Conservation (phyloP, 2,888 invertebrate species). For the Eugnorisma glareosa region DNA sequence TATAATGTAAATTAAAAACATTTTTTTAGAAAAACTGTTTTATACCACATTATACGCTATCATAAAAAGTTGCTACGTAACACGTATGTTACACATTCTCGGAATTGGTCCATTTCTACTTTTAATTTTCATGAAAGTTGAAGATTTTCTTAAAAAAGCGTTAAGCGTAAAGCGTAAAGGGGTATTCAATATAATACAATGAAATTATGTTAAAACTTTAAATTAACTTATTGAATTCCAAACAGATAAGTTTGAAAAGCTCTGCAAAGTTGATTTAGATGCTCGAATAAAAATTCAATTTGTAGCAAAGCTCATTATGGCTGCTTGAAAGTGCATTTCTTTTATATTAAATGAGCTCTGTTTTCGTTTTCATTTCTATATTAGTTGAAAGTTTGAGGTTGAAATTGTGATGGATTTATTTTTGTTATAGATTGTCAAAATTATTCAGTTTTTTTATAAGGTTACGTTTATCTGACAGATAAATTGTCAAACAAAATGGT, state of each 20-base stretch:
- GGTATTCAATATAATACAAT: not conserved
- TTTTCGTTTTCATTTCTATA: constrained; percentile 5
- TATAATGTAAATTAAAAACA: not conserved
- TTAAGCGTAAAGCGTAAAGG: too few species aligned
- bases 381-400: not conserved
- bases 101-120: not conserved
- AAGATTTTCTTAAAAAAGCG: not conserved
- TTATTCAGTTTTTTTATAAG: not conserved
- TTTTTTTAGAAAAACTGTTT: not conserved
- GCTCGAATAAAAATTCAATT: constrained; percentile 50
- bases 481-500: not conserved
- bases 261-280: constrained; percentile 42
- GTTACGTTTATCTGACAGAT: not conserved
- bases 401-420: not conserved
- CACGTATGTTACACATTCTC: not conserved
- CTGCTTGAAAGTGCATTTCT: constrained; percentile 39
- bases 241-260: constrained; percentile 38
- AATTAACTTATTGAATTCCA: constrained; percentile 34
- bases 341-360: constrained; percentile 2
- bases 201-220: constrained; percentile 7
- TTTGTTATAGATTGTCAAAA: not conserved
- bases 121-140: too few species aligned
- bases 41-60: not conserved
- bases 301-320: constrained; percentile 9
- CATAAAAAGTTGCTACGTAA: not conserved